Conservation (phyloP, 2,888 invertebrate species). For the Eristalis intricaria region DNA sequence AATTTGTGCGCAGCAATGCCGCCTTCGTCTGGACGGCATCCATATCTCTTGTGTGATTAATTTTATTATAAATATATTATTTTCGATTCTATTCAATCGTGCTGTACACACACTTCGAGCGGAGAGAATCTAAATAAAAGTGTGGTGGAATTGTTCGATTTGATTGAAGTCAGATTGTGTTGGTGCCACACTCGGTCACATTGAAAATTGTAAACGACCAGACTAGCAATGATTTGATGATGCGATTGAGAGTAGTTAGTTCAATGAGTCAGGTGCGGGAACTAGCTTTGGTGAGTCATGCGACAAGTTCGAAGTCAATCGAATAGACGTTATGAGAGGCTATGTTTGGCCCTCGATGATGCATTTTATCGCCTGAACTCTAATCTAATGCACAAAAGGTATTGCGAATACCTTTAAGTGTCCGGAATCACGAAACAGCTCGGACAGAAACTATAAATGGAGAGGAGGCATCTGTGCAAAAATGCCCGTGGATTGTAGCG, state of each 20-base stretch:
- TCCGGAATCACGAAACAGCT: too few species aligned
- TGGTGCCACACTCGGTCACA: too few species aligned
- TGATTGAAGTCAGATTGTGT: background rate
- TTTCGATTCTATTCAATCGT: background rate
- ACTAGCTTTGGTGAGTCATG: background rate
- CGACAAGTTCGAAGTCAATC: background rate
- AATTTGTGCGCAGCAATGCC: background rate
- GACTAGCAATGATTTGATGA: background rate
- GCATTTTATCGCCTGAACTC: too few species aligned
- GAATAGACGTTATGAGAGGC: background rate
- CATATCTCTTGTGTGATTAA: background rate
- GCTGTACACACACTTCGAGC: background rate
- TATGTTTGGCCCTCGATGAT: background rate
- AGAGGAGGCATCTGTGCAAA: too few species aligned
- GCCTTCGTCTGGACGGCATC: background rate
- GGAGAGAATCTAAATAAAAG: background rate
- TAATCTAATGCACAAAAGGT: too few species aligned
- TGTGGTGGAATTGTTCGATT: background rate
- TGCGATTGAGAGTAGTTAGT: background rate
- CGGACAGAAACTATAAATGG: too few species aligned
- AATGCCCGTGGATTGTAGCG: too few species aligned
- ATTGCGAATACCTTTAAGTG: too few species aligned
- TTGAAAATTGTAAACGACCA: background rate
- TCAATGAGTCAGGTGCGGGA: background rate
- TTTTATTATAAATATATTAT: constrained; percentile 1